phyloP scores from a whole-genome alignment of 2,797 vertebrate species.

The Chaetophractus vellerosus region DNA sequence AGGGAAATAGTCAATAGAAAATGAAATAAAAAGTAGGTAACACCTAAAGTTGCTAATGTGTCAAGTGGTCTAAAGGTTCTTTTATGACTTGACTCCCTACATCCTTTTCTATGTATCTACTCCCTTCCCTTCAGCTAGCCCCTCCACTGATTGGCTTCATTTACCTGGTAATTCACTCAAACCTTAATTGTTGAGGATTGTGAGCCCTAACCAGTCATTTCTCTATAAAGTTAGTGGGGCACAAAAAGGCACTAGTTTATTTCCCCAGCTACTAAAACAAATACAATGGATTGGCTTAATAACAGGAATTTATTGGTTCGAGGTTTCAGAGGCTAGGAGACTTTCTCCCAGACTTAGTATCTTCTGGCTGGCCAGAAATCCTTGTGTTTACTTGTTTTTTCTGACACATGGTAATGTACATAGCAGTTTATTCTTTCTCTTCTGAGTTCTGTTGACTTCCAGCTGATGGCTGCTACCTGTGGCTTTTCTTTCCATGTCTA shows the following conservation, averaged over 20 bases:
- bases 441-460: no score
- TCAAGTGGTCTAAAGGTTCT: background rate
- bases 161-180: background rate
- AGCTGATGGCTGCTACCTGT: no score
- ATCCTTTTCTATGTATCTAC: background rate
- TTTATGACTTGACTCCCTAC: background rate
- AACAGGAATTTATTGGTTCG: no score
- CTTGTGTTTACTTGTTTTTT: no score
- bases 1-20: background rate
- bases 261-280: no score
- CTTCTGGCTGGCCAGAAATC: no score
- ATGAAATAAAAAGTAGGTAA: background rate
- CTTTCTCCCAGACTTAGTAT: no score
- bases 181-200: background rate
- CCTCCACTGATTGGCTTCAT: background rate
- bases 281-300: no score
- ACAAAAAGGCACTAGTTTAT: background rate
- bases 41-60: background rate
- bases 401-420: no score
- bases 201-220: background rate
- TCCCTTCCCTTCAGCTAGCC: background rate
- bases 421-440: no score
- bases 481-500: no score
- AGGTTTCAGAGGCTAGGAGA: no score
- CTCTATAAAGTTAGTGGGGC: background rate